Evolutionary conservation across 2,888 invertebrate species (phyloP).

Genomic region (Hofmannophila pseudospretella): DNA sequence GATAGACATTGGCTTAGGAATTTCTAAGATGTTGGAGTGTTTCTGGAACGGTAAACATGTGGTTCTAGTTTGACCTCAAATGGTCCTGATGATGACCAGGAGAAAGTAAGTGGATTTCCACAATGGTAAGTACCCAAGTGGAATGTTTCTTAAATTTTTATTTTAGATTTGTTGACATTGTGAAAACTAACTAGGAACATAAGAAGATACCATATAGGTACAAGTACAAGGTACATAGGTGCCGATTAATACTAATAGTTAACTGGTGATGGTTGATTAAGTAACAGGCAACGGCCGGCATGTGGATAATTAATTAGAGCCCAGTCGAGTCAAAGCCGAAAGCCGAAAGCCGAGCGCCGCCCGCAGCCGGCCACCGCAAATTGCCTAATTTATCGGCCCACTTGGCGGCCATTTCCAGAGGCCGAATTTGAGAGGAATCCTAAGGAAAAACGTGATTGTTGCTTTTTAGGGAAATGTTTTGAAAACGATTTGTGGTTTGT

Average conservation of each 20-base stretch:
- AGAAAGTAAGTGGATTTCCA: too few relatives aligned
- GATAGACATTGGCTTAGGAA: too few relatives aligned
- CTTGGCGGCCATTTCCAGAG: constrained; percentile 24
- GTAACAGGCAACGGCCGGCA: constrained; percentile 32
- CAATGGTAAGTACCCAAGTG: too few relatives aligned
- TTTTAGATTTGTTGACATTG: too few relatives aligned
- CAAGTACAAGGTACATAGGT: too few relatives aligned
- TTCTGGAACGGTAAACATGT: too few relatives aligned
- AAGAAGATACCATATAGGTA: too few relatives aligned
- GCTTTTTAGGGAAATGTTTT: not conserved
- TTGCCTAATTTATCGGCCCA: constrained; percentile 54
- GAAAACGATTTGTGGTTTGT: not conserved
- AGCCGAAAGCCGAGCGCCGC: constrained; percentile 25
- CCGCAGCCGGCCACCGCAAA: constrained; percentile 35
- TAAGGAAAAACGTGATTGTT: not conserved
- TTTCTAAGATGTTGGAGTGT: too few relatives aligned
- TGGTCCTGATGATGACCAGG: too few relatives aligned
- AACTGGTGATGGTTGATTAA: constrained; percentile 48
- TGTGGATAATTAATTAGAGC: constrained; percentile 55
- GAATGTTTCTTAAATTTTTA: too few relatives aligned
- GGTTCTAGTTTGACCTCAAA: too few relatives aligned
- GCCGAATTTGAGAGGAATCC: not conserved
- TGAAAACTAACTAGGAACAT: too few relatives aligned
- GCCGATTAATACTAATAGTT: constrained; percentile 21
- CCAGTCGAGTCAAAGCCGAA: constrained; percentile 5